These are phyloP conservation scores for Galeopterus variegatus DNA, from an alignment of 2,113 vertebrate species.

Conservation along the genomic window DNA sequence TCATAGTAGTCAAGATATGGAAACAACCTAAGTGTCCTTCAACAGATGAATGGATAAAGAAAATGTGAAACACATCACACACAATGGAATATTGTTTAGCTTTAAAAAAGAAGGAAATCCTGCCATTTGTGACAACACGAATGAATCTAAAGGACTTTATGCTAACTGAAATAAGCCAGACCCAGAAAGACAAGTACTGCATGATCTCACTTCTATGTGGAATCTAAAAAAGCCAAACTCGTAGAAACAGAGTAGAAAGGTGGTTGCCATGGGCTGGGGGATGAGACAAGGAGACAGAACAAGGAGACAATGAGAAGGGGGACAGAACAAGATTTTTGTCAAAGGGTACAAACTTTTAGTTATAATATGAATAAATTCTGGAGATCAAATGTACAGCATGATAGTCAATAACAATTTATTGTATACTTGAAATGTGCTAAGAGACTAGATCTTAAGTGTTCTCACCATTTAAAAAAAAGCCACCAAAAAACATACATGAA, in stretches of 20 bases:
- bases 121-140: background rate
- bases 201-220: too few relatives aligned
- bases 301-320: background rate
- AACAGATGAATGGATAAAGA: background rate
- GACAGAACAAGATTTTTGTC: background rate
- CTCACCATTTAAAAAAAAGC: background rate
- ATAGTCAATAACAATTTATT: background rate
- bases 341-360: background rate
- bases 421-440: background rate
- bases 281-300: too few relatives aligned
- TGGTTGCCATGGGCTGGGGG: background rate
- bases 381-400: background rate
- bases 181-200: background rate
- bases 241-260: background rate
- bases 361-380: background rate
- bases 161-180: background rate
- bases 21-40: background rate
- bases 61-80: background rate
- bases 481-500: background rate
- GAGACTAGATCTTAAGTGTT: background rate
- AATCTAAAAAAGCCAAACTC: background rate
- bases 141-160: background rate
- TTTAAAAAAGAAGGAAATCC: background rate
- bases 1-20: background rate
- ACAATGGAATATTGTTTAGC: background rate